phyloP scores from a whole-genome alignment of 2,888 invertebrate genomes.

The Tenthredo distinguenda region DNA sequence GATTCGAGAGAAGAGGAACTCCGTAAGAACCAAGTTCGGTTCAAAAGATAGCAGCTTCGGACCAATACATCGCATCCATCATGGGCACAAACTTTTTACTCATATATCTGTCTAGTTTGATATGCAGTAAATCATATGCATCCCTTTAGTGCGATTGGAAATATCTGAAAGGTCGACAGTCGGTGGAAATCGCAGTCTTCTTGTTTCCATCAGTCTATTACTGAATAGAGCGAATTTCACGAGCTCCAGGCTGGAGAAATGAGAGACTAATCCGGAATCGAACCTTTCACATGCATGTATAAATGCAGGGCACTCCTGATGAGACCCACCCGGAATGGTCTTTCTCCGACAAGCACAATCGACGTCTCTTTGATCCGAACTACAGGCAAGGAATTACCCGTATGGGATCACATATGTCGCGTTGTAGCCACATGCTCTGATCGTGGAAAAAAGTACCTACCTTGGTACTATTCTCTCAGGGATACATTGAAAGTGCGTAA shows the following conservation, averaged over 20 bases:
- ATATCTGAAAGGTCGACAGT: not conserved
- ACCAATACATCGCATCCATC: not conserved
- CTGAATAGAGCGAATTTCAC: not conserved
- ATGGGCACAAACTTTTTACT: not conserved
- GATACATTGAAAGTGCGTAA: not conserved
- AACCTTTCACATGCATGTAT: not conserved
- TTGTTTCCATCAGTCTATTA: not conserved
- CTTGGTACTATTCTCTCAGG: not conserved
- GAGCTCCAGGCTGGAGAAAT: not conserved
- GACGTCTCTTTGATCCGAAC: not conserved
- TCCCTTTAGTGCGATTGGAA: not conserved
- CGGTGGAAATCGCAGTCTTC: not conserved
- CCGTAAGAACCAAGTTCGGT: not conserved
- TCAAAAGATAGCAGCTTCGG: not conserved
- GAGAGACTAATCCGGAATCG: not conserved
- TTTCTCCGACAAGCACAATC: not conserved
- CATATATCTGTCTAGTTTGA: not conserved
- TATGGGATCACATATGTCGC: not conserved
- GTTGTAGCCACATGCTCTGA: not conserved
- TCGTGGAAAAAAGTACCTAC: not conserved
- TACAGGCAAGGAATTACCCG: not conserved
- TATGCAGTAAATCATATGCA: not conserved
- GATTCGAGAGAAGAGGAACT: not conserved
- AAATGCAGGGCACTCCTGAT: not conserved
- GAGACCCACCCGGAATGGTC: not conserved